Evolutionary conservation across 2,797 vertebrate species (phyloP).

Genomic region (Fistularia tabacaria): DNA sequence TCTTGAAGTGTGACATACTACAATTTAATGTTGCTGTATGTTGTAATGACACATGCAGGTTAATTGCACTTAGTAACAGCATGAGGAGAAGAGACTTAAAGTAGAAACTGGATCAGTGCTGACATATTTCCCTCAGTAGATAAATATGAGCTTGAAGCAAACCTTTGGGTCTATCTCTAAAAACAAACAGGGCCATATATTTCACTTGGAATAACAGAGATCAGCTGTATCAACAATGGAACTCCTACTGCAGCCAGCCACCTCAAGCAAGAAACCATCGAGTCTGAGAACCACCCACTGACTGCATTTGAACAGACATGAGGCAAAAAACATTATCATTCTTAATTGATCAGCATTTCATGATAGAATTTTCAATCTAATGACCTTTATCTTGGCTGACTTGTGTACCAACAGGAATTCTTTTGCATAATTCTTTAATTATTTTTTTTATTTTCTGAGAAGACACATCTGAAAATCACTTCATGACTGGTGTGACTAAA

Average conservation of each 20-base stretch:
- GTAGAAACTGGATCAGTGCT: constrained; percentile 60
- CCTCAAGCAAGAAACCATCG: constrained; percentile 62
- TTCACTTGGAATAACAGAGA: constrained; percentile 80
- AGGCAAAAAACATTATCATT: constrained; percentile 32
- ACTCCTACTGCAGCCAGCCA: constrained; percentile 77
- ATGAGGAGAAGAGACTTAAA: constrained; percentile 32
- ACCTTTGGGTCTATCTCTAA: constrained; percentile 77
- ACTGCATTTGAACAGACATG: constrained; percentile 34
- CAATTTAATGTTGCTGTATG: no score
- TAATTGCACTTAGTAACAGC: constrained; percentile 9
- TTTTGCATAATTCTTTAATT: no score
- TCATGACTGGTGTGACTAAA: constrained; percentile 45
- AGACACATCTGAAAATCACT: constrained; percentile 27
- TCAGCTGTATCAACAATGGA: constrained; percentile 90
- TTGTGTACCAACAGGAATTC: no score
- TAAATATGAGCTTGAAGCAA: constrained; percentile 81
- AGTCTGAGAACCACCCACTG: constrained; percentile 52
- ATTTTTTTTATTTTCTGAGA: no score
- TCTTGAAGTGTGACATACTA: no score
- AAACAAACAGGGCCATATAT: constrained; percentile 83
- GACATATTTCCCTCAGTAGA: constrained; percentile 77
- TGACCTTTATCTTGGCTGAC: background rate
- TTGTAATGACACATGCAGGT: background rate
- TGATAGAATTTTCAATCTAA: constrained; percentile 1
- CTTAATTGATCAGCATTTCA: constrained; percentile 23